A percentile compares a stretch with the other conserved stretches of the same genome.
These are phyloP conservation scores for Rotaria macrura DNA, from an alignment of 2,888 invertebrate genomes.

Conservation along the genomic window DNA sequence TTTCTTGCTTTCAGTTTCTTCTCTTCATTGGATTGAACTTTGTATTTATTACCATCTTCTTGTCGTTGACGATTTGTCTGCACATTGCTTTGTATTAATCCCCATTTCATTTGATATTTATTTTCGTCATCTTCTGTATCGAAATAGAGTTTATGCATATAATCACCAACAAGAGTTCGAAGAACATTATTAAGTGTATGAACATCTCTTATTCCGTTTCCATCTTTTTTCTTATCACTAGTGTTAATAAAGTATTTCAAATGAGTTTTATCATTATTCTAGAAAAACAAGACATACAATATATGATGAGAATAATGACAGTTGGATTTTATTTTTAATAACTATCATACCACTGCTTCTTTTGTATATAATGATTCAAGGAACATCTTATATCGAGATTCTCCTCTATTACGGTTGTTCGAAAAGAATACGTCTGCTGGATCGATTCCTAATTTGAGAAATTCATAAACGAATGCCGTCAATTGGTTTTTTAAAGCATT, in stretches of 20 bases:
- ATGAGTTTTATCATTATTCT: not conserved
- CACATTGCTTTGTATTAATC: not conserved
- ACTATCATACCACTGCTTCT: not conserved
- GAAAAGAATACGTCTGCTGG: not conserved
- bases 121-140: not conserved
- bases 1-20: no score
- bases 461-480: not conserved
- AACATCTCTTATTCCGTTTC: not conserved
- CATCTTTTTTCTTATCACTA: no score
- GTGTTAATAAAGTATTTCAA: not conserved
- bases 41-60: no score
- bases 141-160: not conserved
- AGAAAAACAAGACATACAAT: no score
- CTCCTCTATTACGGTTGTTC: not conserved
- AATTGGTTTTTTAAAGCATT: not conserved
- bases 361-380: not conserved
- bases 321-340: not conserved
- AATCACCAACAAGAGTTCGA: not conserved
- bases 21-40: not conserved
- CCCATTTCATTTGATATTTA: rapidly evolving
- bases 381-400: not conserved
- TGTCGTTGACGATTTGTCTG: not conserved
- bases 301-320: not conserved
- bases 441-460: not conserved
- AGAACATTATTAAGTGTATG: not conserved